phyloP scores from a whole-genome alignment of 2,888 invertebrate genomes.

The Pherbina coryleti region DNA sequence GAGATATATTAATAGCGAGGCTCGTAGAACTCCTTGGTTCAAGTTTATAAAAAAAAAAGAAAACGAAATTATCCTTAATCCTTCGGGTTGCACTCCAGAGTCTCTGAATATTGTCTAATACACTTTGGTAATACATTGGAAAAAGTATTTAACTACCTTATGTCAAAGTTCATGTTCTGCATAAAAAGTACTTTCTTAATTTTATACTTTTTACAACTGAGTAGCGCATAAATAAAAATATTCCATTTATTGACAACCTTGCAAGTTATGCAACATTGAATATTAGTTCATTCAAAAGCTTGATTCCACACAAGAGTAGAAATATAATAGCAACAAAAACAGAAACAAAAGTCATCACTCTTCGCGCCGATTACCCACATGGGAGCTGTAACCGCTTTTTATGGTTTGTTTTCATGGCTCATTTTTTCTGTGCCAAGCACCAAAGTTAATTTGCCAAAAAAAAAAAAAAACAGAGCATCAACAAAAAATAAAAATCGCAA shows the following conservation, averaged over 20 bases:
- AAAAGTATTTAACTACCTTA: too few relatives aligned
- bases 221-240: neutral
- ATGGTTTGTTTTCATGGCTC: constrained; percentile 64
- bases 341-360: constrained; percentile 10
- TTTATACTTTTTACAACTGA: neutral
- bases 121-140: too few relatives aligned
- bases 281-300: constrained; percentile 12
- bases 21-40: too few relatives aligned
- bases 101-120: too few relatives aligned
- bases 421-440: constrained; percentile 43
- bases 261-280: constrained; percentile 27
- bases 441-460: constrained; percentile 42
- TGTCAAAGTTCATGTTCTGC: neutral
- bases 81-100: too few relatives aligned
- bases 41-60: too few relatives aligned
- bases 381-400: constrained; percentile 70
- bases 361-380: constrained; percentile 66
- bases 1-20: too few relatives aligned
- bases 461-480: constrained; percentile 38
- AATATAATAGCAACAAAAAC: neutral
- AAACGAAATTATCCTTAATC: too few relatives aligned
- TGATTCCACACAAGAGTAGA: neutral
- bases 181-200: constrained; percentile 1
- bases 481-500: constrained; percentile 38
- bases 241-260: neutral